A percentile compares a stretch with the other conserved stretches of the same genome.
Conservation (phyloP, 1,140 invertebrate species). For the Drosophila rhopaloa region DNA sequence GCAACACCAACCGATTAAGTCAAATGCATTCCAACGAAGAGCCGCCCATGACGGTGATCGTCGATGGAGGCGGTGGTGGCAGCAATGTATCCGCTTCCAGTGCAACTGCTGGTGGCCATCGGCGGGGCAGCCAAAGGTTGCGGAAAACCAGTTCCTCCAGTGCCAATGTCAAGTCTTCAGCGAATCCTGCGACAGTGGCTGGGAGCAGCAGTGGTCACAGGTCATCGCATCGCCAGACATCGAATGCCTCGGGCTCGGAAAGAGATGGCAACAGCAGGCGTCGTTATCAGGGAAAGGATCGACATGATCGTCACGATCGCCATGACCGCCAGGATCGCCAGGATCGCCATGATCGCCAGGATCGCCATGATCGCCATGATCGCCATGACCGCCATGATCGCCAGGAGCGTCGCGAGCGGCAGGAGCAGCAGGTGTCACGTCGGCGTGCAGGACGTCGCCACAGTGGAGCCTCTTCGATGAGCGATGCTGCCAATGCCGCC, state of each 20-base stretch:
- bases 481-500: constrained; percentile 33
- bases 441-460: constrained; percentile 52
- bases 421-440: constrained; percentile 29
- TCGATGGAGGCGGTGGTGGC: constrained; percentile 45
- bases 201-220: constrained; percentile 1
- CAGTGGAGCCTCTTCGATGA: constrained; percentile 63
- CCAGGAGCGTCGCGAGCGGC: constrained; percentile 7
- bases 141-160: constrained; percentile 79
- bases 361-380: constrained; percentile 9
- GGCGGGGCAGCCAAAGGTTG: constrained; percentile 46
- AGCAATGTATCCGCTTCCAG: neutral
- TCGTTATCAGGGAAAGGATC: constrained; percentile 53
- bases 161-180: constrained; percentile 46
- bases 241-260: constrained; percentile 37
- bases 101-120: constrained; percentile 20
- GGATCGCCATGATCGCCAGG: neutral
- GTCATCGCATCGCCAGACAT: constrained; percentile 26
- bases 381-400: constrained; percentile 9
- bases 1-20: constrained; percentile 41
- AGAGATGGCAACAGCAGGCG: constrained; percentile 14
- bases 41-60: constrained; percentile 73
- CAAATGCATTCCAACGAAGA: constrained; percentile 79
- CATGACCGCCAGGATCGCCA: neutral
- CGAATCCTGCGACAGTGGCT: constrained; percentile 25
- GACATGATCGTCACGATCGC: neutral